Evolutionary conservation across 35 echinoderm and acorn worm species (phyloP), one percentile per base, ranked within the genome.

Genomic region (Heliocidaris erythrogramma): DNA sequence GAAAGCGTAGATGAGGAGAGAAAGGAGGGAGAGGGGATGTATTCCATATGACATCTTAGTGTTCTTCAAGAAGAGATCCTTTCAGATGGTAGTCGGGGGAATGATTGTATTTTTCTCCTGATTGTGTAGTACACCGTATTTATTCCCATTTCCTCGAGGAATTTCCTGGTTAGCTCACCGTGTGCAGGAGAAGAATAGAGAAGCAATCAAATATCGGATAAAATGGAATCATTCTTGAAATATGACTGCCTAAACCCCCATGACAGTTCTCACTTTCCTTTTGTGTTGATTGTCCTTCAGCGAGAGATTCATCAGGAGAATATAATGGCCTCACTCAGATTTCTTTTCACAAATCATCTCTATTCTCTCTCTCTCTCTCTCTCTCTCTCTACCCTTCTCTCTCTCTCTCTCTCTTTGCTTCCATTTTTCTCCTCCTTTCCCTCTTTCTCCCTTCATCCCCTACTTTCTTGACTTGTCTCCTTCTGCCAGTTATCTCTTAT

Each of bases 141-240:
- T 78, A 78, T 78, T 78, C 27, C 65, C 65, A 78, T 78, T 78
- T 78, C 65, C 65, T 27, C 65, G 21, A 78, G 65, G 65, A 78
- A 78, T 78, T 78, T 78, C 65, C 65, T 2, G 65, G 65, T n/a
- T 78, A 78, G 65, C 65, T 78, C 65, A 78, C 65, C 65, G 65
- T 78, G 21, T 78, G 18, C 65, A n/a, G 27, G 65, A 78, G 21
- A 78, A 78, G 65, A 78, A 78, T 27, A n/a, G 65, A 18, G 65
- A 78, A 78, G 65, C 65, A 78, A 78, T 78, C 65, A 78, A 78
- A 78, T 78, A 78, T 78, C 21, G 65, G 65, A 78, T 78, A 24
- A 78, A 78, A 78, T 78, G 65, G 65, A 78, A 78, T 78, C 65
- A 78, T 78, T 78, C 65, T 78, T 78, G 65, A 78, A 78, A 78